These are phyloP conservation scores for Euwallacea similis DNA, from an alignment of 1,140 invertebrate genomes.

Conservation along the genomic window DNA sequence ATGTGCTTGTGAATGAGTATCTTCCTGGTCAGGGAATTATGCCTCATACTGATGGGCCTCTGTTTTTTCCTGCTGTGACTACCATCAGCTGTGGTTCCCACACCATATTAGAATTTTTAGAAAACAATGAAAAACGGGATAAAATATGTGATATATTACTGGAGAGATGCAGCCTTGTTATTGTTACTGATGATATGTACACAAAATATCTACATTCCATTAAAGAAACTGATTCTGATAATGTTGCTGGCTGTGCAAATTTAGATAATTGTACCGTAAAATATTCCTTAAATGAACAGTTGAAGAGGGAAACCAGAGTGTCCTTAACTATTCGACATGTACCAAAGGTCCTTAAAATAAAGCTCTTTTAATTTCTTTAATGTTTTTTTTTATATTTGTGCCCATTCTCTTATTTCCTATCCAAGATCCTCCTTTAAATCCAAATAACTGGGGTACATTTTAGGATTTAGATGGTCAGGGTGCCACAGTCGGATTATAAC, in stretches of 20 bases:
- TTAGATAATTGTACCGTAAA: slow-evolving; percentile 61
- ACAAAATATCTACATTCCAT: slow-evolving; percentile 88
- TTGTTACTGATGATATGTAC: slow-evolving; percentile 85
- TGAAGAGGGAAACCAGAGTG: slow-evolving; percentile 73
- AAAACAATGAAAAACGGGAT: slow-evolving; percentile 53
- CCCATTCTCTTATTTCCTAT: too few relatives aligned
- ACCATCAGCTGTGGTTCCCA: slow-evolving; percentile 92
- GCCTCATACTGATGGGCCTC: slow-evolving; percentile 92
- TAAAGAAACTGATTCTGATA: slow-evolving; percentile 71
- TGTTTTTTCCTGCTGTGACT: slow-evolving; percentile 91
- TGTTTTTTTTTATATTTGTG: too few relatives aligned
- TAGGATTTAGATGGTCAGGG: too few relatives aligned
- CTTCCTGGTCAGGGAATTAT: slow-evolving; percentile 89
- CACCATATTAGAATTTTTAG: slow-evolving; percentile 84
- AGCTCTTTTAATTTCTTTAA: slow-evolving; percentile 53
- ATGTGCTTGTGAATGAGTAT: slow-evolving; percentile 97
- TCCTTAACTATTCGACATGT: slow-evolving; percentile 95
- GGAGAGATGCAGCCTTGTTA: slow-evolving; percentile 84
- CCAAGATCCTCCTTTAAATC: too few relatives aligned
- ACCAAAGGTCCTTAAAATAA: slow-evolving; percentile 83
- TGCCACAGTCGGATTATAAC: too few relatives aligned
- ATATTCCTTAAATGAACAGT: slow-evolving; percentile 59
- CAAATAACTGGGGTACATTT: too few relatives aligned
- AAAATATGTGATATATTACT: slow-evolving; percentile 72
- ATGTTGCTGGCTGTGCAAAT: slow-evolving; percentile 71